Evolutionary conservation across 2,797 vertebrate genomes (phyloP).

Genomic region (Crocodylus rhombifer): DNA sequence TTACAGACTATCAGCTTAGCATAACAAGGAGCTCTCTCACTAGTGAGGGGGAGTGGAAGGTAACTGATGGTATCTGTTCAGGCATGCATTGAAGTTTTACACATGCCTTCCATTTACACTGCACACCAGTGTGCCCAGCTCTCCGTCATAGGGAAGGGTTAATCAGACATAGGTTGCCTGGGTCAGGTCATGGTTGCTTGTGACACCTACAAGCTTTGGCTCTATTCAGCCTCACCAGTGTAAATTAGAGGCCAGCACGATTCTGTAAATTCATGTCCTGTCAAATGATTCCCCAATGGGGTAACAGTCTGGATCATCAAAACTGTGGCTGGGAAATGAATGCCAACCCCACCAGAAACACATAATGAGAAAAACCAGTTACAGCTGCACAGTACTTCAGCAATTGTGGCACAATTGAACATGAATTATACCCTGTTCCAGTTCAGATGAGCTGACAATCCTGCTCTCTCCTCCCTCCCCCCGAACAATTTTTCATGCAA

Average conservation of each 20-base stretch:
- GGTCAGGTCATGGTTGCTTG: neutral
- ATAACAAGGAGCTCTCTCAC: neutral
- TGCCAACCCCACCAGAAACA: accelerated
- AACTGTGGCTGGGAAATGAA: accelerated
- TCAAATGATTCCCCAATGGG: neutral
- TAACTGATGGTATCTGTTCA: neutral
- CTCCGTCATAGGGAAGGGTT: accelerated
- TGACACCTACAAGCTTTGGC: neutral
- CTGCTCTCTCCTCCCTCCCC: neutral
- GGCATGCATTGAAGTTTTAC: neutral
- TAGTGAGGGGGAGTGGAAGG: neutral
- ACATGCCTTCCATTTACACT: neutral
- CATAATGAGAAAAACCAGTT: neutral
- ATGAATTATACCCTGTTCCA: accelerated
- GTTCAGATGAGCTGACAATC: accelerated
- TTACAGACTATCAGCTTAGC: neutral
- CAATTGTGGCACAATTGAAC: neutral
- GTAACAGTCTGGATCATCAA: neutral
- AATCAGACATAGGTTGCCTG: neutral
- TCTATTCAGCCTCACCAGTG: neutral
- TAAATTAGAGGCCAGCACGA: neutral
- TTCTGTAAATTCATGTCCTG: neutral
- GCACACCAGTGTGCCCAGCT: neutral
- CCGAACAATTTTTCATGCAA: neutral
- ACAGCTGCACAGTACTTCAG: neutral